Evolutionary conservation across 2,113 vertebrate genomes (phyloP).

Genomic region (Brachyistius frenatus): DNA sequence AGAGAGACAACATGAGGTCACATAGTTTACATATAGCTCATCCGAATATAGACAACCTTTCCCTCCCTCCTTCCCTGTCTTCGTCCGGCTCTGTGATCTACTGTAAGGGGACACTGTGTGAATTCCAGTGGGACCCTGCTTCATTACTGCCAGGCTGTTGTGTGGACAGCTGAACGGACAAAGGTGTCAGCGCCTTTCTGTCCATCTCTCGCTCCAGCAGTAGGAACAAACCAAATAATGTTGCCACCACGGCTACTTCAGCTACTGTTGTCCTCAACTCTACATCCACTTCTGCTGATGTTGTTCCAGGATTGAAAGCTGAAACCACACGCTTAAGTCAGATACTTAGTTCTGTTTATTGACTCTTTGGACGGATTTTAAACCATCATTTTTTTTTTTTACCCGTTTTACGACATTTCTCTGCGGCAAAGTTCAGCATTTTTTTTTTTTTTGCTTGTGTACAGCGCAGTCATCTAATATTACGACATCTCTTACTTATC

Average conservation of each 20-base stretch:
- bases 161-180: conserved; percentile 85
- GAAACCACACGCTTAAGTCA: background rate
- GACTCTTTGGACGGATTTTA: background rate
- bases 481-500: background rate
- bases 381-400: background rate
- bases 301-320: background rate
- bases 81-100: conserved; percentile 54
- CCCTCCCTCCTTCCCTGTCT: conserved; percentile 49
- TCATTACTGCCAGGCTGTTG: conserved; percentile 76
- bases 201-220: conserved; percentile 21
- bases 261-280: conserved; percentile 21
- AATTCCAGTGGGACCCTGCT: conserved; percentile 78
- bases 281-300: conserved; percentile 6
- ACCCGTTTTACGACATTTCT: too few relatives aligned
- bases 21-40: conserved; percentile 68
- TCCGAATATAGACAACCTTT: conserved; percentile 78
- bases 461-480: too few relatives aligned
- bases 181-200: conserved; percentile 71
- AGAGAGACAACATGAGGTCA: conserved; percentile 59
- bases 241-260: background rate
- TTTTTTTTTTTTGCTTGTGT: too few relatives aligned
- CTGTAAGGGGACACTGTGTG: conserved; percentile 82
- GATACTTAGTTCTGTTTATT: background rate
- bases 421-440: too few relatives aligned
- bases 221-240: conserved; percentile 28